phyloP scores from a whole-genome alignment of 2,113 vertebrate genomes.

The Notarius quadriscutis region DNA sequence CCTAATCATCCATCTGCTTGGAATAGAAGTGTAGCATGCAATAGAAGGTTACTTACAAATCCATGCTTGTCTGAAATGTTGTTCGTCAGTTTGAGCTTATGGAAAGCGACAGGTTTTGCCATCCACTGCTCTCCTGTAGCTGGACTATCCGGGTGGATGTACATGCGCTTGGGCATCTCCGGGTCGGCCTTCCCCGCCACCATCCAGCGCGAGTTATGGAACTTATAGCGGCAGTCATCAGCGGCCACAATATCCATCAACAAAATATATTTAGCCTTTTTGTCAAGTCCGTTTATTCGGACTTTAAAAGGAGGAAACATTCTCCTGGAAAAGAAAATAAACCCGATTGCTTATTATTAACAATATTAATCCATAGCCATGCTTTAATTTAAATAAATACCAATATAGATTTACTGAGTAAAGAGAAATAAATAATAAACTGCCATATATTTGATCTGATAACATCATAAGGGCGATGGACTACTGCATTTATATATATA shows the following conservation, averaged over 20 bases:
- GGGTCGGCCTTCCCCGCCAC: conserved; percentile 97
- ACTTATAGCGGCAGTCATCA: conserved; percentile 97
- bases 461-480: background rate
- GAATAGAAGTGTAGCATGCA: background rate
- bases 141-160: conserved; percentile 97
- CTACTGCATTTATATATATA: background rate
- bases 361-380: background rate
- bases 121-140: conserved; percentile 99
- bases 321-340: conserved; percentile 74
- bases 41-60: conserved; percentile 85
- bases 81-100: conserved; percentile 98
- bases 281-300: conserved; percentile 93
- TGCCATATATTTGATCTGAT: background rate
- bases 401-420: background rate
- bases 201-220: conserved; percentile 99
- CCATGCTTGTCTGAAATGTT: conserved; percentile 99
- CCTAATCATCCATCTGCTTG: conserved; percentile 12
- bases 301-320: conserved; percentile 99
- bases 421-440: background rate
- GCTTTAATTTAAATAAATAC: background rate
- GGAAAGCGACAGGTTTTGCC: conserved; percentile 97
- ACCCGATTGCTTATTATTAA: conserved; percentile 42
- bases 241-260: conserved; percentile 98
- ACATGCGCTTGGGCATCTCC: conserved; percentile 99
- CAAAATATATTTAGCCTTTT: conserved; percentile 97